Percentiles rank a stretch among this genome's conserved stretches.
These are phyloP conservation scores for Latrodectus hesperus DNA, from an alignment of 2,888 invertebrate species.

Conservation along the genomic window DNA sequence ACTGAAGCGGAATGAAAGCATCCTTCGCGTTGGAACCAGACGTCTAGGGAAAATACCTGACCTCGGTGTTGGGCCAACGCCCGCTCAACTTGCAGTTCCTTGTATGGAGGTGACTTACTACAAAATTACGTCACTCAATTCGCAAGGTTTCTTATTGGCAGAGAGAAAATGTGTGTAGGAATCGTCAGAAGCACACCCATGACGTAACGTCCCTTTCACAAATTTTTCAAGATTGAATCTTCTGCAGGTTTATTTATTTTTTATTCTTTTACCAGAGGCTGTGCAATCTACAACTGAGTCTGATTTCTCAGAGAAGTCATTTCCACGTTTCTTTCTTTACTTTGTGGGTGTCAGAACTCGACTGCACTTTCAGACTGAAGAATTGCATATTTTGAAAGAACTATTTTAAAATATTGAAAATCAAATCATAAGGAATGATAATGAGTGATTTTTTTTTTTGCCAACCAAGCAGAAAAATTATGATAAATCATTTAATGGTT, in stretches of 20 bases:
- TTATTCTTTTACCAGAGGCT: not conserved
- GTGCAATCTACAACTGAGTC: not conserved
- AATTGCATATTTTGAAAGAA: too few species aligned
- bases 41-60: conserved; percentile 42
- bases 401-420: too few species aligned
- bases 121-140: conserved; percentile 25
- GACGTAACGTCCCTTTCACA: conserved; percentile 41
- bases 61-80: conserved; percentile 48
- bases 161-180: conserved; percentile 3
- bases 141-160: conserved; percentile 31
- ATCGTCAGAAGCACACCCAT: conserved; percentile 48
- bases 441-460: too few species aligned
- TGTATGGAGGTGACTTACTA: conserved; percentile 51
- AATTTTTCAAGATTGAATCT: conserved; percentile 5
- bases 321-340: too few species aligned
- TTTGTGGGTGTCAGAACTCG: too few species aligned
- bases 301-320: too few species aligned
- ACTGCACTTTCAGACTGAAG: too few species aligned
- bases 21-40: too few species aligned
- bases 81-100: conserved; percentile 45
- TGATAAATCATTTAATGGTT: too few species aligned
- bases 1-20: conserved; percentile 28
- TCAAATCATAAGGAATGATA: too few species aligned
- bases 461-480: too few species aligned
- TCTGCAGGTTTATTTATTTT: too few species aligned